A percentile compares a stretch with the other conserved stretches of the same genome.
phyloP scores from a whole-genome alignment of 2,113 vertebrate species.

The Cyanistes caeruleus region DNA sequence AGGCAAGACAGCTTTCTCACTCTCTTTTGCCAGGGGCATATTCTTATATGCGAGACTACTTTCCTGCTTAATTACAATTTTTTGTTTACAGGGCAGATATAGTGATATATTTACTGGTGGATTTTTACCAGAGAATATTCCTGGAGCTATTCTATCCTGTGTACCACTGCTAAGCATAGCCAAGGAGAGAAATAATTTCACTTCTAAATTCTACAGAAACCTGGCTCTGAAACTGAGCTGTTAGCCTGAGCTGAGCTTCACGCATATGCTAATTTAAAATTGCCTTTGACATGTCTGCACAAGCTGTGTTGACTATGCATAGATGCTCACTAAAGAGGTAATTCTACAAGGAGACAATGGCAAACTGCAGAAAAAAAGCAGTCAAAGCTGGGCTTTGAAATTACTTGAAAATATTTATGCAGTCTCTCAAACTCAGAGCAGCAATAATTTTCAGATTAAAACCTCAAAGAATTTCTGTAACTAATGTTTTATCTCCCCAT shows the following conservation, averaged over 20 bases:
- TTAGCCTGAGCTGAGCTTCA: not conserved
- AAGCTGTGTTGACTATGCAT: not conserved
- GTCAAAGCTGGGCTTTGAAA: not conserved
- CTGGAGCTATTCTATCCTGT: not conserved
- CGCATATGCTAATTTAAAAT: not conserved
- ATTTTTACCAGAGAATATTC: not conserved
- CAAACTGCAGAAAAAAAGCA: not conserved
- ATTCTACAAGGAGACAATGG: not conserved
- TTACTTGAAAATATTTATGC: not conserved
- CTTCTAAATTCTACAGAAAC: not conserved
- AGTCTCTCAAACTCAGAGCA: not conserved
- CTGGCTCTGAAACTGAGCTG: not conserved
- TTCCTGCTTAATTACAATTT: not conserved
- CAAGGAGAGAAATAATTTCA: not conserved
- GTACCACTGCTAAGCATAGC: not conserved
- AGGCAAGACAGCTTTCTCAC: not conserved
- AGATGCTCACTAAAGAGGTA: not conserved
- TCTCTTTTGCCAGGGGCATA: not conserved
- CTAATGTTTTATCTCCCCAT: not conserved
- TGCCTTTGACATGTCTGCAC: conserved; percentile 4
- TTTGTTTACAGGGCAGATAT: not conserved
- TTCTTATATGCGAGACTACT: not conserved
- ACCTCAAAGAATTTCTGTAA: not conserved
- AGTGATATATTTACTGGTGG: not conserved
- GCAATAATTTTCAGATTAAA: not conserved